phyloP scores from a whole-genome alignment of 2,113 vertebrate species.

The Gopherus evgoodei region DNA sequence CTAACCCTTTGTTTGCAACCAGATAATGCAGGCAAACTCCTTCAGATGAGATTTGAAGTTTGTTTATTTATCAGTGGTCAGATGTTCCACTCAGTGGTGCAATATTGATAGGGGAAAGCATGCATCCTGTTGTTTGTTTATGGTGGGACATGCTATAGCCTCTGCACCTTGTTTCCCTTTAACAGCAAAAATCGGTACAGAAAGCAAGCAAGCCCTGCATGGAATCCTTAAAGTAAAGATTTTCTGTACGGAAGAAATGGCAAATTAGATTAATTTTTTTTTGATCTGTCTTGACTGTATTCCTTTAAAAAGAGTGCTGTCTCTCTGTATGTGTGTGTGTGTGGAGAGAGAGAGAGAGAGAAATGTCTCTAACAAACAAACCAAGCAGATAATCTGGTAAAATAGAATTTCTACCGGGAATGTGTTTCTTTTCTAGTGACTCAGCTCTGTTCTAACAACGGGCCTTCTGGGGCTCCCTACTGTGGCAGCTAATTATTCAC shows the following conservation, averaged over 20 bases:
- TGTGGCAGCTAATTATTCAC: not conserved
- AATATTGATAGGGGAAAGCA: not conserved
- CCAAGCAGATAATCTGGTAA: not conserved
- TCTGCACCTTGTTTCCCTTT: not conserved
- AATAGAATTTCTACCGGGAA: not conserved
- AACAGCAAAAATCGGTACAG: not conserved
- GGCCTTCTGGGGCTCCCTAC: not conserved
- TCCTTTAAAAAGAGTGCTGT: not conserved
- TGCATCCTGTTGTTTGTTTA: not conserved
- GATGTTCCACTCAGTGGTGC: not conserved
- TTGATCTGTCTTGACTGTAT: not conserved
- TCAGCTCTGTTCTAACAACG: not conserved
- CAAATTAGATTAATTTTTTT: not conserved
- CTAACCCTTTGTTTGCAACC: not conserved
- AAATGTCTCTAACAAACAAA: not conserved
- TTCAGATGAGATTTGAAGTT: not conserved
- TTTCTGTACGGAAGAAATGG: not conserved
- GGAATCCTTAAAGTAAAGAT: not conserved
- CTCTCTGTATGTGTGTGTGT: too few species aligned
- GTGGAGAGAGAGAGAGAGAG: not conserved
- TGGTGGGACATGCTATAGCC: accelerated
- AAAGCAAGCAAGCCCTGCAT: not conserved
- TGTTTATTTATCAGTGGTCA: too few species aligned
- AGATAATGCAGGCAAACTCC: not conserved
- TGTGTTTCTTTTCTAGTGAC: not conserved